These are phyloP conservation scores for Nomada fucata DNA, from an alignment of 2,888 invertebrate genomes.

Conservation along the genomic window DNA sequence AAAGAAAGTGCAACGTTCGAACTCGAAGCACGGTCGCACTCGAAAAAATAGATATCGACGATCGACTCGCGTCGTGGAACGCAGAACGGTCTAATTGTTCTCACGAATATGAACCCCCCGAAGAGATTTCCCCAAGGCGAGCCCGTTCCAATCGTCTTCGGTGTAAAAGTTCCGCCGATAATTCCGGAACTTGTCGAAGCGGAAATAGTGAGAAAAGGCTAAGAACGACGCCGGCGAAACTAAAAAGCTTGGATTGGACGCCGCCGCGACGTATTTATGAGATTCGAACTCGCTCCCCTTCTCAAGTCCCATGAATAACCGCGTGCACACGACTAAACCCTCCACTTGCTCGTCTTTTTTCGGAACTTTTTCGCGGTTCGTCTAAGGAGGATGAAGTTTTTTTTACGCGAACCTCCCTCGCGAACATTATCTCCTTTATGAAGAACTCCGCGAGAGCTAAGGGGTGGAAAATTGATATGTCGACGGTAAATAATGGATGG, in stretches of 20 bases:
- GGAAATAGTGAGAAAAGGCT: slow-evolving; percentile 25
- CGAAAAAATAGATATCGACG: slow-evolving; percentile 16
- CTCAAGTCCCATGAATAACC: slow-evolving; percentile 28
- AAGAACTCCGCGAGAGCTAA: background rate
- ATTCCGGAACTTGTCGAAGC: slow-evolving; percentile 54
- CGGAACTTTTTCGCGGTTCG: slow-evolving; percentile 24
- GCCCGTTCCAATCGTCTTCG: slow-evolving; percentile 47
- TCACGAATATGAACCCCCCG: slow-evolving; percentile 36
- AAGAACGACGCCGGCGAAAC: slow-evolving; percentile 19
- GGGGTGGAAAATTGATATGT: background rate
- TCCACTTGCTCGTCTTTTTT: slow-evolving; percentile 18
- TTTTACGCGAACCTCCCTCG: slow-evolving; percentile 9
- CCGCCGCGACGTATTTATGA: slow-evolving; percentile 61
- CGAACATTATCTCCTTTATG: background rate
- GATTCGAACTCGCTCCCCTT: slow-evolving; percentile 41
- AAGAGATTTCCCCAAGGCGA: slow-evolving; percentile 70
- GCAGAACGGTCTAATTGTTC: slow-evolving; percentile 64
- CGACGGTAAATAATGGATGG: too few species aligned
- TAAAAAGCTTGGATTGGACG: slow-evolving; percentile 42
- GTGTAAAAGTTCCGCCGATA: slow-evolving; percentile 61
- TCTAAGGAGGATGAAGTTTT: slow-evolving; percentile 19
- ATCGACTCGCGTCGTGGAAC: slow-evolving; percentile 13
- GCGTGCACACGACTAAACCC: background rate
- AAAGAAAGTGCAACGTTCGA: background rate
- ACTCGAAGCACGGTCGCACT: background rate